phyloP scores from a whole-genome alignment of 2,888 invertebrate genomes.

The Alentia gelatinosa region DNA sequence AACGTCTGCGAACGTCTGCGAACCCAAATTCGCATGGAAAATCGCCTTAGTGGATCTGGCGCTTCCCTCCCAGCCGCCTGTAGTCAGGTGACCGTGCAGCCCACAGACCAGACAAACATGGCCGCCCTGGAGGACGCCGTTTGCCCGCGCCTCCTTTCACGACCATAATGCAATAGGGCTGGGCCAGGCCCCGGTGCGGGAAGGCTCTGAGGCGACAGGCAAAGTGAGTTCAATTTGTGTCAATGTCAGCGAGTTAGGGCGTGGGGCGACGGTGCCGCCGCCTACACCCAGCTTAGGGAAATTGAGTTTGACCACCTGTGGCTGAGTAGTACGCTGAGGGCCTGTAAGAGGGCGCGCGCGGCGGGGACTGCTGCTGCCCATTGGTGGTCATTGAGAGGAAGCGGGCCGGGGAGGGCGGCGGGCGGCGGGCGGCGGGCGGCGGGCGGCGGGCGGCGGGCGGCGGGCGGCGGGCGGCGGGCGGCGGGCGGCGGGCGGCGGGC shows the following conservation, averaged over 20 bases:
- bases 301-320: slow-evolving; percentile 37
- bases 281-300: neutral
- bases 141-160: neutral
- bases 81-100: no score
- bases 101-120: no score
- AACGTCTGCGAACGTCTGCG: no score
- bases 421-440: neutral
- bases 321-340: slow-evolving; percentile 11
- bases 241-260: slow-evolving; percentile 28
- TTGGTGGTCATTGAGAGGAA: no score
- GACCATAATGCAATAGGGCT: neutral
- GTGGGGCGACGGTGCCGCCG: neutral
- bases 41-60: no score
- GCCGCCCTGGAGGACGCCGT: no score
- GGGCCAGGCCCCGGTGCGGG: neutral
- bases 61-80: no score
- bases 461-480: no score
- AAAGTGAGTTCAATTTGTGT: slow-evolving; percentile 43
- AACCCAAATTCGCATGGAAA: no score
- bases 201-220: neutral
- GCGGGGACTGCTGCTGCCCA: no score
- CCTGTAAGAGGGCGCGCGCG: neutral
- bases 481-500: no score
- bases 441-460: neutral
- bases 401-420: neutral